phyloP scores from a whole-genome alignment of 2,797 vertebrate species.

The Hyperoplus immaculatus region DNA sequence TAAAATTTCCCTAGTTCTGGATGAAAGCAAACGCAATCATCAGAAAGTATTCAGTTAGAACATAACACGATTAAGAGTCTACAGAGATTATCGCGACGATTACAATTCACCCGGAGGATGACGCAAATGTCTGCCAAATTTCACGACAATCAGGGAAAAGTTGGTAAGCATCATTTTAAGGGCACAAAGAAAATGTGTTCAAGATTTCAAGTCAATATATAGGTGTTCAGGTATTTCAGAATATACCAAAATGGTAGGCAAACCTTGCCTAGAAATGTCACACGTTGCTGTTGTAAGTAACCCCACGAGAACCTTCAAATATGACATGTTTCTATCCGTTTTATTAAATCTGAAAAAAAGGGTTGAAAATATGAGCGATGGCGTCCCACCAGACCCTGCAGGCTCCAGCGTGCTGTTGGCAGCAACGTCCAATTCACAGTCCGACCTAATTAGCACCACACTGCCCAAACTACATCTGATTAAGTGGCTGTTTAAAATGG shows the following conservation, averaged over 20 bases:
- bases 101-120: background rate
- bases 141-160: background rate
- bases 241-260: background rate
- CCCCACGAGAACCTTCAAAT: slow-evolving; percentile 26
- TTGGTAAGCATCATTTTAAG: no score
- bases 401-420: slow-evolving; percentile 70
- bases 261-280: slow-evolving; percentile 37
- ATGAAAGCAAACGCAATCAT: slow-evolving; percentile 1
- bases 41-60: background rate
- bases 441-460: slow-evolving; percentile 72
- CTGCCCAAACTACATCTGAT: slow-evolving; percentile 73
- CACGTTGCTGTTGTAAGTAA: slow-evolving; percentile 11
- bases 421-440: slow-evolving; percentile 62
- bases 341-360: slow-evolving; percentile 52
- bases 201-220: no score
- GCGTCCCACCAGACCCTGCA: slow-evolving; percentile 63
- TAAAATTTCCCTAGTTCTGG: slow-evolving; percentile 1
- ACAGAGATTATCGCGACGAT: background rate
- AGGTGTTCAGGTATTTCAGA: background rate
- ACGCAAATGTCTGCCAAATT: background rate
- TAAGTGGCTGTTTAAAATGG: slow-evolving; percentile 73
- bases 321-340: slow-evolving; percentile 31
- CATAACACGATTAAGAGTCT: background rate
- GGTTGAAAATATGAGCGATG: slow-evolving; percentile 41
- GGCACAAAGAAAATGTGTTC: background rate